phyloP scores from a whole-genome alignment of 2,888 invertebrate genomes.

The Phaedon cochleariae region DNA sequence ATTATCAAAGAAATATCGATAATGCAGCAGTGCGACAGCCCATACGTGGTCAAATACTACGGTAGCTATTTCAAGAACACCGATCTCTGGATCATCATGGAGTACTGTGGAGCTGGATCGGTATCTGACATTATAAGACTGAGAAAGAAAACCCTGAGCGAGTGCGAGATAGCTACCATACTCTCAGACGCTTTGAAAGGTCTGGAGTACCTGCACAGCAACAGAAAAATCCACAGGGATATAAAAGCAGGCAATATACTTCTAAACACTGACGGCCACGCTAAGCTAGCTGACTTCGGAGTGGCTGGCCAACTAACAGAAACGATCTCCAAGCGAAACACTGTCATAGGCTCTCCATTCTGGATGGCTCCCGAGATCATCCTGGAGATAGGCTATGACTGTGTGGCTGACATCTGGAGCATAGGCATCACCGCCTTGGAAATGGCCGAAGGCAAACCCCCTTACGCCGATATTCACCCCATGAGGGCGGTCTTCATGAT shows the following conservation, averaged over 20 bases:
- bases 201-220: constrained; percentile 49
- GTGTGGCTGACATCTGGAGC: constrained; percentile 99
- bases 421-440: constrained; percentile 96
- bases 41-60: constrained; percentile 99
- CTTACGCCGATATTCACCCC: constrained; percentile 96
- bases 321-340: constrained; percentile 61
- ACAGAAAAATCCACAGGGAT: constrained; percentile 50
- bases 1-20: constrained; percentile 99
- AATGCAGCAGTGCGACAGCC: constrained; percentile 99
- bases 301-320: constrained; percentile 97
- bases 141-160: constrained; percentile 76
- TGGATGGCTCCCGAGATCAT: constrained; percentile 99
- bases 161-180: constrained; percentile 50
- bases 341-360: constrained; percentile 80
- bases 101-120: constrained; percentile 99
- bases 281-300: constrained; percentile 99
- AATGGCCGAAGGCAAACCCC: constrained; percentile 98
- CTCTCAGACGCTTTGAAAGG: constrained; percentile 50
- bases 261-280: constrained; percentile 97
- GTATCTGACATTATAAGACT: constrained; percentile 99
- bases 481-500: constrained; percentile 99
- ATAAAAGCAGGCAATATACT: constrained; percentile 94
- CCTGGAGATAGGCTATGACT: constrained; percentile 99
- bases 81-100: constrained; percentile 99
- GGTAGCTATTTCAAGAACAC: constrained; percentile 99